Base-by-base conservation (phyloP, 2,113 vertebrate genomes). In the Peromyscus californicus region DNA sequence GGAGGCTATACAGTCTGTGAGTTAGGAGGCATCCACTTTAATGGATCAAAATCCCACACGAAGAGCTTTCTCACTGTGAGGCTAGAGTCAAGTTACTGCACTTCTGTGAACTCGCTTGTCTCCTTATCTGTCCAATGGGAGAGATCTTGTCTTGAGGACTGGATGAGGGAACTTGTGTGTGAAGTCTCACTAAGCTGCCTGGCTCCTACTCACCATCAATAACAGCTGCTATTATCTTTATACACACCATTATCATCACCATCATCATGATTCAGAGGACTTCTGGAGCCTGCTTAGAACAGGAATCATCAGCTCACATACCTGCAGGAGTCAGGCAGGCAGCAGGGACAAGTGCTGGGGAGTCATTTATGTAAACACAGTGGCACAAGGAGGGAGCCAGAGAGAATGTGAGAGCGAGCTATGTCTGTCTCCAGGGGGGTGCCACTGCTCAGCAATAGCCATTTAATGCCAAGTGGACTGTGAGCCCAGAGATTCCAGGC, bases 191-290 rank as follows among this genome's bases (percentile, higher is more conserved):
- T 45, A 70, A 89, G 65, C 51, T 76, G 10, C 83, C 85, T 86
- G 90, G 33, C n/a, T 91, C 51, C 59, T 7, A 59, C 48, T 75
- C 63, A 57, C 21, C 83, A 65, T 70, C 33, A n/a, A 48, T 75
- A 88, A 91, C 69, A 61, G 13, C 69, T 59, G 36, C 42, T 94
- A 61, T 89, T 76, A 33, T 69, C 91, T 93, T 96, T 59, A 67
- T 24, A 54, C 87, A 61, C 45, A 80, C 45, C 48, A 63, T 94
- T 90, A 70, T 95, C 72, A 72, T 84, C 61, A 79, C 83, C 54
- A 80, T 86, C 78, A 59, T 33, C 45, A 54, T 54, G 90, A 91
- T 57, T 95, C 33, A 7, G n/a, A 63, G 61, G 79, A 88, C 67
- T 91, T 54, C 22, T 1, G 29, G 83, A 96, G 83, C 48, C 74